phyloP scores from a whole-genome alignment of 2,113 vertebrate genomes.

The Castor canadensis region DNA sequence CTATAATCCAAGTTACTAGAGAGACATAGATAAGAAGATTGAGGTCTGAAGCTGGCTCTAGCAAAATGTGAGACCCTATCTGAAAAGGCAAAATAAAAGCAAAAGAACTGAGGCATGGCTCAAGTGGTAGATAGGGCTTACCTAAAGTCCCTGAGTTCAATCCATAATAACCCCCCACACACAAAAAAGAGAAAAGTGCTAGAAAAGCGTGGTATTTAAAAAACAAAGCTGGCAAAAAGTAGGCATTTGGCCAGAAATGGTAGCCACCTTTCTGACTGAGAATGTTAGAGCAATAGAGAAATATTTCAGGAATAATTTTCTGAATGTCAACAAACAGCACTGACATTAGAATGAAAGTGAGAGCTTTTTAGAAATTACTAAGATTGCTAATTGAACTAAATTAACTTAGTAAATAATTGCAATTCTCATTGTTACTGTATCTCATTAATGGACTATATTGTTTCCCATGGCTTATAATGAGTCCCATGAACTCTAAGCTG shows the following conservation, averaged over 20 bases:
- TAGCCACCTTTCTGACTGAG: neutral
- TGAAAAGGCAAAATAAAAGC: no score
- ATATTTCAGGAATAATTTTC: neutral
- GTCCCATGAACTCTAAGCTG: neutral
- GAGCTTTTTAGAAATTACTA: slow-evolving; percentile 35
- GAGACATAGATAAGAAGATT: no score
- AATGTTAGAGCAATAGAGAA: neutral
- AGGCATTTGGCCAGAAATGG: neutral
- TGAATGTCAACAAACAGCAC: neutral
- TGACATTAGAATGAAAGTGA: slow-evolving; percentile 39
- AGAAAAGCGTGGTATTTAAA: neutral
- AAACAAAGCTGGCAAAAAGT: neutral
- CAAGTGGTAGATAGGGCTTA: no score
- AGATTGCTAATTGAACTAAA: slow-evolving; percentile 40
- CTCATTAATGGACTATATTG: neutral
- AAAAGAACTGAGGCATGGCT: no score
- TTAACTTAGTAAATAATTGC: slow-evolving; percentile 53
- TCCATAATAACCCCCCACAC: no score
- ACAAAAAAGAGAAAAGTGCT: no score
- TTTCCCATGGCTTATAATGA: neutral
- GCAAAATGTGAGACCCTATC: no score
- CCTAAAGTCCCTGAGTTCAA: no score
- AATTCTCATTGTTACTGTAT: slow-evolving; percentile 32
- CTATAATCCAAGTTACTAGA: no score
- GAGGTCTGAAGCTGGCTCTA: no score